These are phyloP conservation scores for Luidia sarsii DNA, from an alignment of 53 echinoderm and acorn worm genomes.

Conservation along the genomic window DNA sequence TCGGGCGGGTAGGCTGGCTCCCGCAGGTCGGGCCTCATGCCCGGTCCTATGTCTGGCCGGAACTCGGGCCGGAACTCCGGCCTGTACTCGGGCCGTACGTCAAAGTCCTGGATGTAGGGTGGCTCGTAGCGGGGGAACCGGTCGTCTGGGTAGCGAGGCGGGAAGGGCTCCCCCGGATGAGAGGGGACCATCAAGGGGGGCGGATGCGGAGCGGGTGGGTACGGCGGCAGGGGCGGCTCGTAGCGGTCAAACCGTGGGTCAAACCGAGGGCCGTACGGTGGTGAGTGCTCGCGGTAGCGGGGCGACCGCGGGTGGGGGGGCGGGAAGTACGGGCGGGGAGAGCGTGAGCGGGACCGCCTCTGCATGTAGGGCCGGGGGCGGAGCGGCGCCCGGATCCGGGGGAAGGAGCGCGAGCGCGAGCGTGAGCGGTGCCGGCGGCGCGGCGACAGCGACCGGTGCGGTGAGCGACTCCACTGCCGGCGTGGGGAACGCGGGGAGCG, in stretches of 20 bases:
- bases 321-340: constrained; percentile 68
- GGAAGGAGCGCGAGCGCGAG: constrained; percentile 59
- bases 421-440: constrained; percentile 48
- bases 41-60: constrained; percentile 9
- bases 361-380: constrained; percentile 60
- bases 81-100: constrained; percentile 32
- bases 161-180: constrained; percentile 27
- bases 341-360: constrained; percentile 65
- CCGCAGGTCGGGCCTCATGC: constrained; percentile 33
- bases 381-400: constrained; percentile 57
- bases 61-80: constrained; percentile 37
- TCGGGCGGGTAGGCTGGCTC: constrained; percentile 29
- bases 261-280: constrained; percentile 5
- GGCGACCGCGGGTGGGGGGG: constrained; percentile 52
- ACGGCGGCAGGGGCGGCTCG: constrained; percentile 50
- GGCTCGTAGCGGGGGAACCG: constrained; percentile 49
- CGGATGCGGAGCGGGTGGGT: constrained; percentile 20
- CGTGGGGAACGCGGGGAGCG: constrained; percentile 34
- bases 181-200: constrained; percentile 38
- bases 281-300: constrained; percentile 57
- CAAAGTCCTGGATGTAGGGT: constrained; percentile 31
- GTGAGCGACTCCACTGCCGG: constrained; percentile 46
- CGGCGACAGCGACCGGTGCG: constrained; percentile 23
- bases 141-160: constrained; percentile 40
- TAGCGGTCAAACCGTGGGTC: constrained; percentile 61